phyloP scores from a whole-genome alignment of 2,888 invertebrate species.

The Polydrusus tereticollis region DNA sequence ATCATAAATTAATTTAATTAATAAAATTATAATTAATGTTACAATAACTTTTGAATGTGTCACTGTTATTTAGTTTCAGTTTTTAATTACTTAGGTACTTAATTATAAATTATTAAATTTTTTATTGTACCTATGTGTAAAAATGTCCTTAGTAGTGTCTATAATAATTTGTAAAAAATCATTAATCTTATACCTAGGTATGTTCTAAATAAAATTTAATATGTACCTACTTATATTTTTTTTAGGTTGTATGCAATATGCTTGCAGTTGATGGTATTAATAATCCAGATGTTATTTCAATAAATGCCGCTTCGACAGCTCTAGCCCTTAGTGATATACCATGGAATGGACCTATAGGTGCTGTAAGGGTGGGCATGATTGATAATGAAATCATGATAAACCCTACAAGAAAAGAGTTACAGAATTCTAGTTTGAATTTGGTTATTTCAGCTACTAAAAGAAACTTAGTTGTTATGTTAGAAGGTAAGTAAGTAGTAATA shows the following conservation, averaged over 20 bases:
- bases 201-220: too few species aligned
- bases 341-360: slow-evolving; percentile 96
- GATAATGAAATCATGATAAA: slow-evolving; percentile 84
- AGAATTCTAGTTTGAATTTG: slow-evolving; percentile 83
- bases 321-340: slow-evolving; percentile 93
- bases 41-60: too few species aligned
- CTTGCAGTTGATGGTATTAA: slow-evolving; percentile 89
- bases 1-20: too few species aligned
- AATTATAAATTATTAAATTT: too few species aligned
- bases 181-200: too few species aligned
- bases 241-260: slow-evolving; percentile 91
- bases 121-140: too few species aligned
- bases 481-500: slow-evolving; percentile 76
- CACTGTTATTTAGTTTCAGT: too few species aligned
- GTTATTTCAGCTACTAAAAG: slow-evolving; percentile 84
- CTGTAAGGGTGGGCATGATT: slow-evolving; percentile 88
- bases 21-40: too few species aligned
- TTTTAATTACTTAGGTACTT: too few species aligned
- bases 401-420: slow-evolving; percentile 87
- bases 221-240: not conserved
- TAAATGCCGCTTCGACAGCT: slow-evolving; percentile 96
- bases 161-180: too few species aligned
- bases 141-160: too few species aligned
- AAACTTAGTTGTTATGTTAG: slow-evolving; percentile 92
- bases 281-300: slow-evolving; percentile 90